Base-by-base conservation (phyloP, 2,888 invertebrate species). In the Protophormia terraenovae region DNA sequence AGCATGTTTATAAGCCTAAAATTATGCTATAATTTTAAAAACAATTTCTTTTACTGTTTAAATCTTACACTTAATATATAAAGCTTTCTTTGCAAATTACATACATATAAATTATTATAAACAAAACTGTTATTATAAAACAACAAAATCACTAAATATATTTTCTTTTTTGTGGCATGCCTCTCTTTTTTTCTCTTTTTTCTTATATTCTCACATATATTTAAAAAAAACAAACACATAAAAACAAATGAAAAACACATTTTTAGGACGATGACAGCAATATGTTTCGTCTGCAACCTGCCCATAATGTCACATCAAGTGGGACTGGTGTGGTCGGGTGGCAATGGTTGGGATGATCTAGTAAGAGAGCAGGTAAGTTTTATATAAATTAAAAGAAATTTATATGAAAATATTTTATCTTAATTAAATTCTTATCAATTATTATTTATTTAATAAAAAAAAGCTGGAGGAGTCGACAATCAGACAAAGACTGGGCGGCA, bases 231-330 rank as follows among this genome's bases (percentile, higher is more conserved):
- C 35, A 62, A 29, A 47, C 2, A 10, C 3, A 71, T 1, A 50
- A n/a, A 19, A 12, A 12, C 4, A 29, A 35, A 53, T n/a, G 7
- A 47, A 35, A 19, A 58, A 45, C 8, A 29, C 38, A 86, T 89
- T 92, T 93, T 88, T 95, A 97, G 97, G 96, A 97, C 96, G 92
- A 97, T 97, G 97, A 96, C 97, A 91, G 96, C 97, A 93, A 96
- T 97, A 94, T 98, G 98, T 94, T 98, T 98, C 94, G 97, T 98
- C 90, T 98, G 98, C 96, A 98, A 98, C 94, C 95, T 98, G 91
- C 98, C 98, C 90, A 98, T 98, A 92, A 95, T 98, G 93, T 97
- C 97, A 88, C 97, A 98, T 93, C 98, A 98, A 95, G 97, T 97
- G 91, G 97, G 97, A 66, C 94, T 98, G 93, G 96, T 97, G 92